Conservation (phyloP, 2,888 invertebrate genomes). For the Aquatica leii region DNA sequence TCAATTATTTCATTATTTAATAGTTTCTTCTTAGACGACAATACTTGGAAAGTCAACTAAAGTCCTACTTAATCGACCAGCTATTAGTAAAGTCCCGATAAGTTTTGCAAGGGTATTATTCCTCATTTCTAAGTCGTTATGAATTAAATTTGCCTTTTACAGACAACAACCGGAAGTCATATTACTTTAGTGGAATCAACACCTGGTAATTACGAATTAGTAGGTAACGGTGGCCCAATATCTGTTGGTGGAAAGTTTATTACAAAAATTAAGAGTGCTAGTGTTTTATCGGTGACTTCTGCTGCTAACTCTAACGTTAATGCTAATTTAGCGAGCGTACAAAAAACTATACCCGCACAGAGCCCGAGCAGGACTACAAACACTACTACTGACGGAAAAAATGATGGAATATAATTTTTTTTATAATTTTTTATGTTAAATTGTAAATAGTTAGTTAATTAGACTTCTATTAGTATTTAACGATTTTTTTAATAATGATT, state of each 20-base stretch:
- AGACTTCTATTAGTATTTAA: too few relatives aligned
- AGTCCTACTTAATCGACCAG: constrained; percentile 48
- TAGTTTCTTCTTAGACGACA: constrained; percentile 47
- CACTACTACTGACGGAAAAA: too few relatives aligned
- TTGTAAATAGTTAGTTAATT: too few relatives aligned
- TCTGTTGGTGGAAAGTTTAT: constrained; percentile 34
- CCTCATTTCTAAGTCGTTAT: neutral
- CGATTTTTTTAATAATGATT: too few relatives aligned
- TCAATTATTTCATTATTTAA: neutral
- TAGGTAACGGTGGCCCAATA: constrained; percentile 39
- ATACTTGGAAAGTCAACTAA: constrained; percentile 52
- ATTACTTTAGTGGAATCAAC: constrained; percentile 53
- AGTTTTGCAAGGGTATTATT: constrained; percentile 34
- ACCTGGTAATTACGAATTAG: constrained; percentile 53
- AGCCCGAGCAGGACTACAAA: too few relatives aligned
- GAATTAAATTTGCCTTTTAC: constrained; percentile 10
- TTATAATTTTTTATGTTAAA: too few relatives aligned
- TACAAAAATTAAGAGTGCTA: constrained; percentile 31
- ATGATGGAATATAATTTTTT: too few relatives aligned
- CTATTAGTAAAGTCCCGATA: constrained; percentile 23
- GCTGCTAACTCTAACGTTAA: constrained; percentile 12
- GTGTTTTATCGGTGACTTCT: constrained; percentile 23
- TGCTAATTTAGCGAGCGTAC: constrained; percentile 7
- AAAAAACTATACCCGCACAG: neutral
- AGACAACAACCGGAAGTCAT: constrained; percentile 45